Percentiles rank a stretch among this genome's conserved stretches.
Conservation (phyloP, 2,113 vertebrate genomes). For the Etheostoma spectabile region DNA sequence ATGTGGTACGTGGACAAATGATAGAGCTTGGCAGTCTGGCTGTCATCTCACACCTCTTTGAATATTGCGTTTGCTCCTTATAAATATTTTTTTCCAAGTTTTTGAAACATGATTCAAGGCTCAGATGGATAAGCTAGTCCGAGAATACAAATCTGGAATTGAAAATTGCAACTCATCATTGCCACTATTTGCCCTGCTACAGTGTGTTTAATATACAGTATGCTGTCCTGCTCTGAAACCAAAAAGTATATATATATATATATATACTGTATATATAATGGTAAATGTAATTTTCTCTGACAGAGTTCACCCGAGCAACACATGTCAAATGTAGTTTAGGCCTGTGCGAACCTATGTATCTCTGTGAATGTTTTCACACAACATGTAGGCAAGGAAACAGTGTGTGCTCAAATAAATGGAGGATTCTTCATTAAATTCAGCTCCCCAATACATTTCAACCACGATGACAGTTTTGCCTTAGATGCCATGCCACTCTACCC, state of each 20-base stretch:
- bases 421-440: slow-evolving; percentile 15
- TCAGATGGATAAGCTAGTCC: slow-evolving; percentile 61
- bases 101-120: slow-evolving; percentile 38
- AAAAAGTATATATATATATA: slow-evolving; percentile 6
- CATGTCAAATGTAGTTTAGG: slow-evolving; percentile 32
- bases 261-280: too few relatives aligned
- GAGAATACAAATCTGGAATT: too few relatives aligned
- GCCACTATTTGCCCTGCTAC: too few relatives aligned
- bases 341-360: slow-evolving; percentile 32
- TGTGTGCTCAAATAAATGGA: slow-evolving; percentile 13
- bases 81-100: slow-evolving; percentile 32
- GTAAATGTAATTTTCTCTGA: slow-evolving; percentile 45
- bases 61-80: slow-evolving; percentile 53
- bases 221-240: slow-evolving; percentile 16
- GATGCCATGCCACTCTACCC: slow-evolving; percentile 29
- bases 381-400: slow-evolving; percentile 22
- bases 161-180: too few relatives aligned
- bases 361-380: slow-evolving; percentile 44
- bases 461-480: slow-evolving; percentile 12
- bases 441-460: slow-evolving; percentile 6
- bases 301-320: slow-evolving; percentile 21
- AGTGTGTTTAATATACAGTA: too few relatives aligned
- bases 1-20: slow-evolving; percentile 56
- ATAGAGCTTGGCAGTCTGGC: slow-evolving; percentile 50
- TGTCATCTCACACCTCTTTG: slow-evolving; percentile 51